These are phyloP conservation scores for Zoroaster sp. DNA, from an alignment of 53 echinoderm and acorn worm species.

Conservation along the genomic window DNA sequence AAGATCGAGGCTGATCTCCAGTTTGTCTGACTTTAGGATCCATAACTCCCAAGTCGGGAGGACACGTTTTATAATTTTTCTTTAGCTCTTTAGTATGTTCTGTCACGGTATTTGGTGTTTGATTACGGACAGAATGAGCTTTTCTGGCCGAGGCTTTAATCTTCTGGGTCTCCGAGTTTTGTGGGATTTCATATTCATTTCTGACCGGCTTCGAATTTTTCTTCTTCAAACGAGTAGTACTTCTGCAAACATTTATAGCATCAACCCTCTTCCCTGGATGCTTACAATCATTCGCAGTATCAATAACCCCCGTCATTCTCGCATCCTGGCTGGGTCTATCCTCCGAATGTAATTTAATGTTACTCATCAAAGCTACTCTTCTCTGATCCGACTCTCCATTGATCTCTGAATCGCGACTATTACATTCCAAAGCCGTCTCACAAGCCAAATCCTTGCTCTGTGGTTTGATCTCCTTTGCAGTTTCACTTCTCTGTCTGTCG, in stretches of 20 bases:
- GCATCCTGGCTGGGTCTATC: background rate
- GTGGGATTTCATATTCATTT: background rate
- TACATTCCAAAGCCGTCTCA: background rate
- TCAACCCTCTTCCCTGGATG: background rate
- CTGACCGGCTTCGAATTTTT: background rate
- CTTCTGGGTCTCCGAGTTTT: background rate
- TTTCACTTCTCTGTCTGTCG: background rate
- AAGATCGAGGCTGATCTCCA: background rate
- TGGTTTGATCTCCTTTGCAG: background rate
- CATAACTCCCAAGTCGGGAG: background rate
- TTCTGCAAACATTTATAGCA: background rate
- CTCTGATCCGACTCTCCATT: background rate
- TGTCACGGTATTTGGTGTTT: background rate
- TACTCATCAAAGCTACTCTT: background rate
- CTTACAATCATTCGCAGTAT: background rate
- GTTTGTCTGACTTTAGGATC: background rate
- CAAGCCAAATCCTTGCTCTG: background rate
- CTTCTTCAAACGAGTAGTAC: background rate
- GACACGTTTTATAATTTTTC: background rate
- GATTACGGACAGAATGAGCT: background rate
- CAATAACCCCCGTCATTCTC: background rate
- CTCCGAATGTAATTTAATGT: background rate
- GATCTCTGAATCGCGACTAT: background rate
- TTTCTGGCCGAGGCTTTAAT: background rate
- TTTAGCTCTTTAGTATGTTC: background rate